These are phyloP conservation scores for Craseonycteris thonglongyai DNA, from an alignment of 2,113 vertebrate species.

Conservation along the genomic window DNA sequence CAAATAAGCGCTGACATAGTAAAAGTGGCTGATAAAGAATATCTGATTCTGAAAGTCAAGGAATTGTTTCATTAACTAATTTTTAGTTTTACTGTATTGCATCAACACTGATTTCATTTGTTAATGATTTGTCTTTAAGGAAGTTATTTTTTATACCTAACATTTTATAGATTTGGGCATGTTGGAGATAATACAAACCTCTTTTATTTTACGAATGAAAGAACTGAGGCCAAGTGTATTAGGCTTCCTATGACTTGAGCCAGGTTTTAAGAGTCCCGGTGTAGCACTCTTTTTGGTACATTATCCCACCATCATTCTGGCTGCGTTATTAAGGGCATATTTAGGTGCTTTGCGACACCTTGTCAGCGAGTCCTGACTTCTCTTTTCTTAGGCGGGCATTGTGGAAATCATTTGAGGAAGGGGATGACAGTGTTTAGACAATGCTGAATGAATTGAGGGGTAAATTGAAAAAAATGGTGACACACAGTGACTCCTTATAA, in stretches of 20 bases:
- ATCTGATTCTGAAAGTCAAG: not conserved
- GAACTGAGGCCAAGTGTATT: not conserved
- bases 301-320: not conserved
- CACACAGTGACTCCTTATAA: not conserved
- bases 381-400: not conserved
- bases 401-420: not conserved
- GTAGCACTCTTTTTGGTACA: accelerated
- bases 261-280: not conserved
- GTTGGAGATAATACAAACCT: not conserved
- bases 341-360: not conserved
- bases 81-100: not conserved
- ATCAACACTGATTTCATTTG: slow-evolving; percentile 15
- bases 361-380: not conserved
- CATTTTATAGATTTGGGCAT: not conserved
- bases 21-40: not conserved
- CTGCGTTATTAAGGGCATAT: not conserved
- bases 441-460: not conserved
- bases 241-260: not conserved
- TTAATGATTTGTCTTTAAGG: not conserved
- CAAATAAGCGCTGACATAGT: not conserved
- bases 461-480: not conserved
- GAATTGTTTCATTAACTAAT: slow-evolving; percentile 1
- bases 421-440: not conserved
- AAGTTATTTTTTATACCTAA: not conserved
- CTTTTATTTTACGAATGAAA: not conserved